These are phyloP conservation scores for Lamellibrachia satsuma DNA, from an alignment of 2,888 invertebrate genomes.

Conservation along the genomic window DNA sequence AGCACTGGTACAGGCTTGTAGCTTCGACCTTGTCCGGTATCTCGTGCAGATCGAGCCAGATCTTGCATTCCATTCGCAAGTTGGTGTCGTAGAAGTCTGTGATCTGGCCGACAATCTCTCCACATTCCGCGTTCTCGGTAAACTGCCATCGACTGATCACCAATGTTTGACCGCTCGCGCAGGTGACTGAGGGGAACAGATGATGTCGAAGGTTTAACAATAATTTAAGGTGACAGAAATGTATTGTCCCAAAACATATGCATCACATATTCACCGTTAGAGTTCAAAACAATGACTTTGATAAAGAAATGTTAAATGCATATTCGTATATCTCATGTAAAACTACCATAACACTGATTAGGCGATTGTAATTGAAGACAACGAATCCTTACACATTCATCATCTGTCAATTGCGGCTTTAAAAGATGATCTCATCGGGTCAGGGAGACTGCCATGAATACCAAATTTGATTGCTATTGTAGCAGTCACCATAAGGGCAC, in stretches of 20 bases:
- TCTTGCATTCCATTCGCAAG: background rate
- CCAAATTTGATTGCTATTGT: no score
- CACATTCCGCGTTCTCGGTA: background rate
- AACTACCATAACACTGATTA: no score
- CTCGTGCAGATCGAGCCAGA: background rate
- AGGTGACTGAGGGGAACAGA: background rate
- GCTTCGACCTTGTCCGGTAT: slow-evolving; percentile 14
- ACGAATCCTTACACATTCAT: no score
- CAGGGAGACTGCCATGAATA: no score
- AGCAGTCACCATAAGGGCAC: no score
- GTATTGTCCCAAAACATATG: background rate
- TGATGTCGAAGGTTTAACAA: background rate
- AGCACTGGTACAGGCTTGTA: slow-evolving; percentile 8
- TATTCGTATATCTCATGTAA: no score
- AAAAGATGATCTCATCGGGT: no score
- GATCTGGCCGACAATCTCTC: background rate
- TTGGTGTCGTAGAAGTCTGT: background rate
- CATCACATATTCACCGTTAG: no score
- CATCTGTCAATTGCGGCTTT: no score
- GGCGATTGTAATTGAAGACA: no score
- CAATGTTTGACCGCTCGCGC: background rate
- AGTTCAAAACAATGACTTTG: no score
- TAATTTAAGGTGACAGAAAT: background rate
- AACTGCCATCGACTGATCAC: slow-evolving; percentile 22
- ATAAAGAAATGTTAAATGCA: no score